Base-by-base conservation (phyloP, 2,797 vertebrate species). In the Remorina albescens region DNA sequence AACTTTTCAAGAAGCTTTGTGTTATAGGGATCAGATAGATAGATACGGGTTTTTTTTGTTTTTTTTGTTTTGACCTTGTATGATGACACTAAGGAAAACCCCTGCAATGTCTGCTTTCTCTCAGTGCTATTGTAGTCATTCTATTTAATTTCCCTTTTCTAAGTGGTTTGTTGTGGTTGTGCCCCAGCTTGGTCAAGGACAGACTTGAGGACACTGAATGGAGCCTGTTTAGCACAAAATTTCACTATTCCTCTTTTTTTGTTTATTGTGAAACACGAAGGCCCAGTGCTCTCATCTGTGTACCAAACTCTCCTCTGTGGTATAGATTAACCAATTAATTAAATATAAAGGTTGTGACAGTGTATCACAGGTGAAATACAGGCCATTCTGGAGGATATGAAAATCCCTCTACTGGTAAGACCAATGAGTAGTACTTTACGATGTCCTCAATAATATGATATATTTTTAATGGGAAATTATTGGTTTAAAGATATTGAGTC, bases 151-250 rank as follows among this genome's bases (percentile, higher is more conserved):
- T 91, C 91, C 90, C 84, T 86, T 89, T 82, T 85, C 80, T 83
- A 89, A 92, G 90, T 92, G 91, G 77, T 87, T 92, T 93, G 87
- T 91, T 91, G 81, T 90, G 78, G 61, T 91, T 76, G 82, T 66
- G 51, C 67, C 74, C 73, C 2, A 19, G 58, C 55, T 71, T 87
- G 85, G 82, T 90, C 91, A 93, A 92, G 90, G 91, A 84, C 91
- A 85, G 37, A 58, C 51, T 23, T 44, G 69, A 84, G 68, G 80
- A 84, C 81, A 72, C 59, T 72, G 63, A 89, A 86, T 70, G 83
- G 61, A 32, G 30, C 19, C 71, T 63, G 55, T 82, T 82, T 69
- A 80, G 70, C 55, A 59, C 54, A 86, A 78, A 85, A 80, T 80
- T 30, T 50, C 50, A 42, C 56, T 41, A 49, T 83, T 80, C 26